Percentiles rank a stretch among this genome's conserved stretches.
phyloP scores from a whole-genome alignment of 2,797 vertebrate species.

The Clarias pachynema region DNA sequence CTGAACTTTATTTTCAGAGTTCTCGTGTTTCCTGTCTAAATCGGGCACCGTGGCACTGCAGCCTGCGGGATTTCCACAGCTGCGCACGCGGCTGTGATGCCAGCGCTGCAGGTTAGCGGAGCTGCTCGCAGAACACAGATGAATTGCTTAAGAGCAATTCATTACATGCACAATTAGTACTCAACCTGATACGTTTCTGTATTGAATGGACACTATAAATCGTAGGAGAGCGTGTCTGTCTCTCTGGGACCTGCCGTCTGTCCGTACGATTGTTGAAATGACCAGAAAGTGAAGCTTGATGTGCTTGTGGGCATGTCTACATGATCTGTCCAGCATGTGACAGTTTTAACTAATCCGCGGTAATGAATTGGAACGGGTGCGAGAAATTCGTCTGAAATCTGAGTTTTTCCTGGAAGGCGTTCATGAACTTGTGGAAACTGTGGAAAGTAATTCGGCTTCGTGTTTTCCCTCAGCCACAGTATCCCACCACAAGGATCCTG shows the following conservation, averaged over 20 bases:
- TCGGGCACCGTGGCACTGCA: slow-evolving; percentile 33
- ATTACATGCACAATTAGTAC: slow-evolving; percentile 22
- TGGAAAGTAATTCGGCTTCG: slow-evolving; percentile 14
- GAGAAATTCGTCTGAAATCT: slow-evolving; percentile 6
- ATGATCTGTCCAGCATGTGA: neutral
- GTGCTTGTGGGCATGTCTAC: neutral
- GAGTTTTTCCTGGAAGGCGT: slow-evolving; percentile 34
- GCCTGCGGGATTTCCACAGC: slow-evolving; percentile 46
- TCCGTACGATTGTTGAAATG: slow-evolving; percentile 1
- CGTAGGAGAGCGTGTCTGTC: neutral
- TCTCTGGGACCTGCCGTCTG: neutral
- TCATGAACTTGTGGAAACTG: slow-evolving; percentile 12
- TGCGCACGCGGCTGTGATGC: slow-evolving; percentile 28
- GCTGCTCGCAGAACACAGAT: neutral
- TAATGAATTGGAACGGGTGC: slow-evolving; percentile 25
- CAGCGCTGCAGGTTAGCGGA: slow-evolving; percentile 21
- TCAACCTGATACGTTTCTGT: neutral
- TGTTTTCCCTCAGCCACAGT: slow-evolving; percentile 17
- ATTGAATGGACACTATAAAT: neutral
- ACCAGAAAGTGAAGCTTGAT: neutral
- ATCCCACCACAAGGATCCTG: slow-evolving; percentile 29
- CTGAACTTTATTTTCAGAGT: slow-evolving; percentile 74
- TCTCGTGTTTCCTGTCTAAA: slow-evolving; percentile 50
- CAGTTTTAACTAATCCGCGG: slow-evolving; percentile 21
- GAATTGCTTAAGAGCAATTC: slow-evolving; percentile 14